These are phyloP conservation scores for Oncorhynchus nerka DNA, from an alignment of 2,113 vertebrate species.

Conservation along the genomic window DNA sequence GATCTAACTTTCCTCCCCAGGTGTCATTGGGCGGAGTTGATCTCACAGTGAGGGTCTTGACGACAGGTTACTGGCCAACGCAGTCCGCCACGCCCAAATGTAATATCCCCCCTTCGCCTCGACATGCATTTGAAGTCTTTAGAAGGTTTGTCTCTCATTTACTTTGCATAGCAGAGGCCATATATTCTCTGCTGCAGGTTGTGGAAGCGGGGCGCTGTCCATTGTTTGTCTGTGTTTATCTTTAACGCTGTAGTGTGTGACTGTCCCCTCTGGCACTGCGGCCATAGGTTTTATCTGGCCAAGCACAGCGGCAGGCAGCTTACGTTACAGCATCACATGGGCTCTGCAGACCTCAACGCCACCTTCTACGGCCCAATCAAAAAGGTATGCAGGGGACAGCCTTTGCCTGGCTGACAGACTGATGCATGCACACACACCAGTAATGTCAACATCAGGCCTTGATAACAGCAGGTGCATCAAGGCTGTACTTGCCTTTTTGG, in stretches of 20 bases:
- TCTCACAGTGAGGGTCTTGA: slow-evolving; percentile 94
- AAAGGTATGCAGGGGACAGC: slow-evolving; percentile 72
- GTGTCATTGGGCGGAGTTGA: slow-evolving; percentile 95
- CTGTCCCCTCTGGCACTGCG: slow-evolving; percentile 2
- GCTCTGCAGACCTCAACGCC: slow-evolving; percentile 96
- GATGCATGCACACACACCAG: too few relatives aligned
- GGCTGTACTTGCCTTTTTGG: background rate
- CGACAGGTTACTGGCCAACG: slow-evolving; percentile 98
- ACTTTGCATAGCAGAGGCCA: background rate
- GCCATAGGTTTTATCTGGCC: slow-evolving; percentile 93
- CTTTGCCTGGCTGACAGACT: too few relatives aligned
- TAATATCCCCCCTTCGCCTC: slow-evolving; percentile 95
- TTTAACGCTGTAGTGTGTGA: background rate
- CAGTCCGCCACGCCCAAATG: slow-evolving; percentile 99
- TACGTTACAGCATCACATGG: slow-evolving; percentile 98
- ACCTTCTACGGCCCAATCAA: slow-evolving; percentile 97
- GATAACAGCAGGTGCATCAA: background rate
- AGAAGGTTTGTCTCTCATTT: slow-evolving; percentile 82
- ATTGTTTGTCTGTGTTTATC: background rate
- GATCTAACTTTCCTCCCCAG: slow-evolving; percentile 55
- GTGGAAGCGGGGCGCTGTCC: background rate
- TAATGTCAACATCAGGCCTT: background rate
- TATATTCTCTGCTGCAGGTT: background rate
- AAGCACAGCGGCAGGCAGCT: slow-evolving; percentile 97
- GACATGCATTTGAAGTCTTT: slow-evolving; percentile 98